Evolutionary conservation across 64 coral and sea anemone genomes (phyloP).

Genomic region (Actinia equina): DNA sequence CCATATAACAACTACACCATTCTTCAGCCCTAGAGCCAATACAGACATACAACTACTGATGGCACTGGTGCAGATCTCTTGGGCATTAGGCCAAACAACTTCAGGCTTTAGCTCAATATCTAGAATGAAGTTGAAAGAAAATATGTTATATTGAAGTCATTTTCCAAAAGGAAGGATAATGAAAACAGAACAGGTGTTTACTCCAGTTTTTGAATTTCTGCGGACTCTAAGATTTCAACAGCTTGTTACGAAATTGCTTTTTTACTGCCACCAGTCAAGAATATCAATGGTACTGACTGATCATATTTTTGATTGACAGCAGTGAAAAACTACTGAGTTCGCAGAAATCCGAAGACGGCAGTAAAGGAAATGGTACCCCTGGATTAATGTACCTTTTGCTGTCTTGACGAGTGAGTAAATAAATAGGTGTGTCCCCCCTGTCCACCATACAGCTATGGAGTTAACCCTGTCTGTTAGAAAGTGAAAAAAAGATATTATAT

Average conservation of each 20-base stretch:
- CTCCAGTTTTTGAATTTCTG: too few species aligned
- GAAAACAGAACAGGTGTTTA: too few species aligned
- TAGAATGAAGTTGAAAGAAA: conserved; percentile 11
- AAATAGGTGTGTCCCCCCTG: conserved; percentile 67
- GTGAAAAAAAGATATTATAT: neutral
- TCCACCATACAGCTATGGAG: conserved; percentile 76
- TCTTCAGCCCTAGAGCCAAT: conserved; percentile 64
- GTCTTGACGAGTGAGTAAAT: conserved; percentile 80
- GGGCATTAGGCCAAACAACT: conserved; percentile 72
- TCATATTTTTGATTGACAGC: too few species aligned
- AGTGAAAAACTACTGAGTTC: too few species aligned
- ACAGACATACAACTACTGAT: conserved; percentile 61
- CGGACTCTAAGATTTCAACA: too few species aligned
- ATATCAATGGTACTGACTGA: too few species aligned
- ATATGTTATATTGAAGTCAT: too few species aligned
- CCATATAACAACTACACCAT: conserved; percentile 73
- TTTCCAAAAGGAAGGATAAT: too few species aligned
- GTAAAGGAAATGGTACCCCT: neutral
- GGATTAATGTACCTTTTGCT: conserved; percentile 64
- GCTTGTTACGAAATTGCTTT: too few species aligned
- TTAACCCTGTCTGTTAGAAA: conserved; percentile 63
- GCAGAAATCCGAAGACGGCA: too few species aligned
- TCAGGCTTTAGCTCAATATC: conserved; percentile 84
- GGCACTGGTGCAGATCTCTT: conserved; percentile 47
- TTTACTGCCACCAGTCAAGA: too few species aligned